Base-by-base conservation (phyloP, 1,140 invertebrate species). In the Leptoteleia sp. region DNA sequence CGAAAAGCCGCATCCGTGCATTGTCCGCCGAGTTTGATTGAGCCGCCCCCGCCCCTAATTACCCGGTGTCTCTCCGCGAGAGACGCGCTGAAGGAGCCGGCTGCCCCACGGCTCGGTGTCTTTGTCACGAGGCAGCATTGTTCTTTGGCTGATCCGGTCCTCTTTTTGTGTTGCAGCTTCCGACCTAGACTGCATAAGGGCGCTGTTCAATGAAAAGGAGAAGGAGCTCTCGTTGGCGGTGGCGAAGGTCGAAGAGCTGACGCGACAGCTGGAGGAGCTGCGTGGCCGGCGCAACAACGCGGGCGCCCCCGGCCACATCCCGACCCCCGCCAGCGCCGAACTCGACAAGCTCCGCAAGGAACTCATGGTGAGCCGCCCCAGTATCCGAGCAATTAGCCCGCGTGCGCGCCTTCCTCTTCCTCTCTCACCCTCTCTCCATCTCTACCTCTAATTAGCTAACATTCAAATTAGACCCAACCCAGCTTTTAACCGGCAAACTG, bases 151-250 rank as follows among this genome's bases (percentile, higher is more conserved):
- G 62, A 77, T 64, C 75, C 43, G 50, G 42, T 40, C 54, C 52
- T 61, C 47, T 78, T 64, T 64, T 59, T 55, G 71, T 84, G 83
- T 86, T 91, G 11, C 90, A 97, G 96, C 94, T 82, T 96, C 95
- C 83, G 98, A 99, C 90, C 91, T 99, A 88, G 97, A 99, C 89
- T 96, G 96, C 59, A 98, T 98, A 82, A 94, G 96, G 61, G 95
- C 96, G 13, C 91, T 99, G 43, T 99, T 99, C 92, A 98, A 97
- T 92, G 97, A 98, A 87, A 99, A 99, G 88, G 97, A 99, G 85
- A 98, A 98, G 87, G 97, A 99, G 89, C 90, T 99, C 31, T 96
- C 95, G 19, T 87, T 98, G 91, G 97, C 97, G 1, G 96, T 98
- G 81, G 95, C 96, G 76, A 98, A 98, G 90, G 97, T 99, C 80